Evolutionary conservation across 2,888 invertebrate species (phyloP), one percentile per base, ranked within the genome.

Genomic region (Hirtodrosophila histrioides): DNA sequence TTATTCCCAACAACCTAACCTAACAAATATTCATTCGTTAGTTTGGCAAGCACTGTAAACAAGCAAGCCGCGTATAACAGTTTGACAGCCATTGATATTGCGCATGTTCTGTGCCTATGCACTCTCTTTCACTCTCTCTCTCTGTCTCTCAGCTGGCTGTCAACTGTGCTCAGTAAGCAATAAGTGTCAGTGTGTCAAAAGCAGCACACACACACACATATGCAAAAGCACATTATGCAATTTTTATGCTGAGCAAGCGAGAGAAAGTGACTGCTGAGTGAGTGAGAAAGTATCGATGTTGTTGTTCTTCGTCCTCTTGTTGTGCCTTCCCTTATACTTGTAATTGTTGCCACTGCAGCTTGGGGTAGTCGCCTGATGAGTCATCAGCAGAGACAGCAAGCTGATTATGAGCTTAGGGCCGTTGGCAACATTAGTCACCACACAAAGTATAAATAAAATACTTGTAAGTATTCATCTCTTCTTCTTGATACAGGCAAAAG

Each of bases 151-250:
- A 37, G 27, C 44, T 49, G 61, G 45, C 54, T 63, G 60, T 75
- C 69, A 69, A 56, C 33, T 27, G 54, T 50, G 39, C 65, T 68
- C 61, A 57, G 11, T 64, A 50, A 54, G 41, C 84, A 74, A 89
- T 83, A 78, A 88, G 88, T 89, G 90, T 89, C 90, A 90, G 88
- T 89, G 88, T 90, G 89, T 89, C 89, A 48, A 17, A 17, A 2
- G 17, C 17, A 17, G 17, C 36, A 53, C 17, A 56, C 53, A 35
- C 53, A 53, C 43, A 40, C 36, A 36, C 23, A 49, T 39, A n/a
- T 7, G 43, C 27, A 17, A 41, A 44, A 57, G 35, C 55, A 50
- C 50, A 86, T 88, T 86, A 88, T 88, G 87, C 89, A 88, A 88
- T 76, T 78, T 75, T 78, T 86, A 83, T 75, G 77, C 67, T 67